phyloP scores from a whole-genome alignment of 1,140 invertebrate genomes.

The Sycophila sp. region DNA sequence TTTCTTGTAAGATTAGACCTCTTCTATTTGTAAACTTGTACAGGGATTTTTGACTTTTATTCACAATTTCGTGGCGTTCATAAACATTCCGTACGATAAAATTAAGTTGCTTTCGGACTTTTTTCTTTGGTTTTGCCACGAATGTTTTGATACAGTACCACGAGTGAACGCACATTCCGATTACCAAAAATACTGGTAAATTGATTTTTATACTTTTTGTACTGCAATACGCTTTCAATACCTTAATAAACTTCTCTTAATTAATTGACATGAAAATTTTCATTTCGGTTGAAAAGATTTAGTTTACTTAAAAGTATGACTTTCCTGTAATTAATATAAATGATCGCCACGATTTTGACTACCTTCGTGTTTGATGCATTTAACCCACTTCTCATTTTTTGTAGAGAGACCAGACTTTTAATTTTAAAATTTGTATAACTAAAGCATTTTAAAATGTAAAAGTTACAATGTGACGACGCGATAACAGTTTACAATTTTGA shows the following conservation, averaged over 20 bases:
- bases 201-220: too few species aligned
- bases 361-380: slow-evolving; percentile 21
- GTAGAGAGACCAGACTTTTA: background rate
- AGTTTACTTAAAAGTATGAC: too few species aligned
- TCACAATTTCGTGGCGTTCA: slow-evolving; percentile 20
- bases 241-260: too few species aligned
- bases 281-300: too few species aligned
- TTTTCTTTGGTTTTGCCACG: too few species aligned
- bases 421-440: background rate
- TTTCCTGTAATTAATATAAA: too few species aligned
- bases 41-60: slow-evolving; percentile 28
- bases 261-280: too few species aligned
- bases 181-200: background rate
- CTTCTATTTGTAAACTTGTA: slow-evolving; percentile 32
- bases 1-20: slow-evolving; percentile 27
- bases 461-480: slow-evolving; percentile 6
- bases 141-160: background rate
- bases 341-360: slow-evolving; percentile 13
- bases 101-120: slow-evolving; percentile 10
- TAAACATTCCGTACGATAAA: slow-evolving; percentile 19
- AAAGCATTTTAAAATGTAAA: background rate
- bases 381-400: slow-evolving; percentile 1
- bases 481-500: background rate
- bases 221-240: too few species aligned
- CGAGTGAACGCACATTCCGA: background rate